These are phyloP conservation scores for Tragelaphus imberbis DNA, from an alignment of 2,113 vertebrate species.

Conservation along the genomic window DNA sequence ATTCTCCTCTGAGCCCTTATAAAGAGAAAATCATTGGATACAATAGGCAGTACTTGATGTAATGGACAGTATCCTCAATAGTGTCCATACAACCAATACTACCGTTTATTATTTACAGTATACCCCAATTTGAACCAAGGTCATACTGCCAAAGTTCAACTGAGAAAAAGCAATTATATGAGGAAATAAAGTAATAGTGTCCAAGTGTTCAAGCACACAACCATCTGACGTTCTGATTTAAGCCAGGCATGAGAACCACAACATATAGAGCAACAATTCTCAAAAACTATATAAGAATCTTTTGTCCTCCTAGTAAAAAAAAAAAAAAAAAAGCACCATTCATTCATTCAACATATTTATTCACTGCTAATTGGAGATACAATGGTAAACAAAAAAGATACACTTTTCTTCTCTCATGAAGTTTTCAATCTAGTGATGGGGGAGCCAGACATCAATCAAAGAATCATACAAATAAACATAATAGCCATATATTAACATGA, in stretches of 20 bases:
- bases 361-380: neutral
- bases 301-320: neutral
- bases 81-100: neutral
- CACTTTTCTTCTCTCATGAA: neutral
- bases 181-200: neutral
- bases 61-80: neutral
- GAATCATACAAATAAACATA: neutral
- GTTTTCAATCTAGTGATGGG: neutral
- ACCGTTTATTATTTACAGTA: neutral
- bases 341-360: conserved; percentile 11
- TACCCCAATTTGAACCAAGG: conserved; percentile 2
- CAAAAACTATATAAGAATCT: neutral
- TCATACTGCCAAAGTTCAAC: neutral
- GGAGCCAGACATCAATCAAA: neutral
- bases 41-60: neutral
- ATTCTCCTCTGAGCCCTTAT: neutral
- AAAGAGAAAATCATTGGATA: neutral
- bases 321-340: neutral
- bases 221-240: neutral
- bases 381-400: neutral
- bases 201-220: neutral
- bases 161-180: conserved; percentile 12
- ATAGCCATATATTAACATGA: neutral
- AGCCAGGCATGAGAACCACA: neutral
- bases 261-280: neutral